These are phyloP conservation scores for Linnaemya tessellans DNA, from an alignment of 2,888 invertebrate species.

Conservation along the genomic window DNA sequence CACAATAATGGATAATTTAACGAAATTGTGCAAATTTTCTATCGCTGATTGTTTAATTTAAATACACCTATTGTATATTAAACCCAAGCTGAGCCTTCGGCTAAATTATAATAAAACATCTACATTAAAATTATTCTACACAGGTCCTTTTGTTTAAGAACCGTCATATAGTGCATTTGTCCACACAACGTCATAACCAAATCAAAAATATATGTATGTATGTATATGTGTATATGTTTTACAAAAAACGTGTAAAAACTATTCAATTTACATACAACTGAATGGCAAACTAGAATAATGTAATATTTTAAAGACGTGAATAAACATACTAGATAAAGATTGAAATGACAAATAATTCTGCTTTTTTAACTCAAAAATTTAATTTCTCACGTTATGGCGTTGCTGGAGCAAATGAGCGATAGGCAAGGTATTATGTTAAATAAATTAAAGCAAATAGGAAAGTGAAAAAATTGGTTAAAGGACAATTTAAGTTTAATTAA, in stretches of 20 bases:
- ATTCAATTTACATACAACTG: no score
- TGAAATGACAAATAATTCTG: no score
- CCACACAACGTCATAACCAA: no score
- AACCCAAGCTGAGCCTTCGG: conserved; percentile 24
- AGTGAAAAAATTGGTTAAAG: not conserved
- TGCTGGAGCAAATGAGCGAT: no score
- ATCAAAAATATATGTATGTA: no score
- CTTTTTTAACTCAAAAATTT: no score
- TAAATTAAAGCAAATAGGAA: conserved; percentile 16
- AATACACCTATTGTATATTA: conserved; percentile 33
- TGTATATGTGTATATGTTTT: no score
- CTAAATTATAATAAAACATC: conserved; percentile 29
- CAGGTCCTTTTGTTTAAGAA: conserved; percentile 5
- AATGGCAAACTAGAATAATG: no score
- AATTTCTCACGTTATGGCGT: no score
- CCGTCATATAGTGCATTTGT: not conserved
- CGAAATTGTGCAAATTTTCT: conserved; percentile 30
- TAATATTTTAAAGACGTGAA: no score
- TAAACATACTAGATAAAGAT: no score
- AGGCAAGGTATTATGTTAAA: not conserved
- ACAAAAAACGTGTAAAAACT: no score
- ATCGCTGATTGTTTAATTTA: conserved; percentile 7
- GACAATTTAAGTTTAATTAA: conserved; percentile 21
- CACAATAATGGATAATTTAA: conserved; percentile 11
- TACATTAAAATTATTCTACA: conserved; percentile 9